Evolutionary conservation across 2,113 vertebrate species (phyloP).

Genomic region (Pagrus major): DNA sequence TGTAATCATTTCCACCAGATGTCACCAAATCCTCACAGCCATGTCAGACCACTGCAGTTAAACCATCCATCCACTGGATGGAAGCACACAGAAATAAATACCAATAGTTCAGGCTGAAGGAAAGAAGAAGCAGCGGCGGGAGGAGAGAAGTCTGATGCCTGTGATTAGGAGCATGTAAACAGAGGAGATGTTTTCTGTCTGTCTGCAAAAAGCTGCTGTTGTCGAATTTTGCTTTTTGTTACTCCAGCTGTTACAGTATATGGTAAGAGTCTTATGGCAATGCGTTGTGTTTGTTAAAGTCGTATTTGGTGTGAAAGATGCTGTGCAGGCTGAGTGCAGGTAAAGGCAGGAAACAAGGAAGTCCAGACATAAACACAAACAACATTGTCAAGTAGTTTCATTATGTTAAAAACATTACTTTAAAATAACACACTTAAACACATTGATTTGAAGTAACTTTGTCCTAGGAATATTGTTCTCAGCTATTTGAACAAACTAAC

Average conservation of each 20-base stretch:
- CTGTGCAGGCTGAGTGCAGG: not conserved
- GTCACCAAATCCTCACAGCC: conserved; percentile 12
- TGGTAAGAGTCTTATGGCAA: not conserved
- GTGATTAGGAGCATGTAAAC: not conserved
- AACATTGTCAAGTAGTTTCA: not conserved
- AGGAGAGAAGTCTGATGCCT: fast-evolving
- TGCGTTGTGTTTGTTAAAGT: not conserved
- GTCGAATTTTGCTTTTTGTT: not conserved
- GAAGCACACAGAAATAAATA: conserved; percentile 3
- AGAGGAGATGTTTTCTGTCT: not conserved
- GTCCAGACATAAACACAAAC: not conserved
- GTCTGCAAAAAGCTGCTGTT: not conserved
- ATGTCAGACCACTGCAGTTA: not conserved
- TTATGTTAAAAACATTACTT: too few relatives aligned
- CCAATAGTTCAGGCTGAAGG: not conserved
- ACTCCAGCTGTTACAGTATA: not conserved
- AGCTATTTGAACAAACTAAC: not conserved
- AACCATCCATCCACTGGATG: conserved; percentile 15
- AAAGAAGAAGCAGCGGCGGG: not conserved
- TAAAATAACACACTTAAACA: not conserved
- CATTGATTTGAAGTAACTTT: not conserved
- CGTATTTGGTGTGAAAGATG: not conserved
- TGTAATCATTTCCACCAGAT: conserved; percentile 44
- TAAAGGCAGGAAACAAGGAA: conserved; percentile 16
- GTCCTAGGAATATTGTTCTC: not conserved